These are phyloP conservation scores for Nasonovia ribisnigri DNA, from an alignment of 2,888 invertebrate genomes.

Conservation along the genomic window DNA sequence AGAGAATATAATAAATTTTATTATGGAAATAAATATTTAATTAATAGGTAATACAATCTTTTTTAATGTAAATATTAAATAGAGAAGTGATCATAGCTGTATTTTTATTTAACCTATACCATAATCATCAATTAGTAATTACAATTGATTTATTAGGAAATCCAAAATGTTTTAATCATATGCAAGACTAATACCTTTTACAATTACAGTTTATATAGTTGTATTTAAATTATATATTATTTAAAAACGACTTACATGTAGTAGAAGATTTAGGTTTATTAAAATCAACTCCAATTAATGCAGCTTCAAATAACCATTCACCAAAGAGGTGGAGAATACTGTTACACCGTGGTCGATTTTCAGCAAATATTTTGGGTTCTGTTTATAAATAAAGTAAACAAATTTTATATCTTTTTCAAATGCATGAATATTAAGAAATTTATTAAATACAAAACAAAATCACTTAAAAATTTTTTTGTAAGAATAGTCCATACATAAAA, in stretches of 20 bases:
- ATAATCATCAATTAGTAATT: background rate
- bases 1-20: background rate
- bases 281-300: constrained; percentile 85
- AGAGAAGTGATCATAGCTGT: background rate
- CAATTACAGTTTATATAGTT: background rate
- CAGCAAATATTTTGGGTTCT: constrained; percentile 62
- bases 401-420: background rate
- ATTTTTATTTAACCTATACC: background rate
- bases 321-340: constrained; percentile 96
- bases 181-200: background rate
- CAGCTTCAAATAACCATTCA: constrained; percentile 96
- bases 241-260: constrained; percentile 55
- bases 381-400: background rate
- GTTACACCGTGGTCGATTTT: constrained; percentile 83
- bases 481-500: too few relatives aligned
- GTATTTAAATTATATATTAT: background rate
- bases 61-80: background rate
- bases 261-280: constrained; percentile 59
- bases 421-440: background rate
- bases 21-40: too few relatives aligned
- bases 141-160: background rate
- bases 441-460: constrained; percentile 6
- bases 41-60: background rate
- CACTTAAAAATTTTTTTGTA: background rate
- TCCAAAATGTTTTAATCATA: background rate